A percentile compares a stretch with the other conserved stretches of the same genome.
Conservation (phyloP, 2,888 invertebrate species). For the Bellardia bayeri region DNA sequence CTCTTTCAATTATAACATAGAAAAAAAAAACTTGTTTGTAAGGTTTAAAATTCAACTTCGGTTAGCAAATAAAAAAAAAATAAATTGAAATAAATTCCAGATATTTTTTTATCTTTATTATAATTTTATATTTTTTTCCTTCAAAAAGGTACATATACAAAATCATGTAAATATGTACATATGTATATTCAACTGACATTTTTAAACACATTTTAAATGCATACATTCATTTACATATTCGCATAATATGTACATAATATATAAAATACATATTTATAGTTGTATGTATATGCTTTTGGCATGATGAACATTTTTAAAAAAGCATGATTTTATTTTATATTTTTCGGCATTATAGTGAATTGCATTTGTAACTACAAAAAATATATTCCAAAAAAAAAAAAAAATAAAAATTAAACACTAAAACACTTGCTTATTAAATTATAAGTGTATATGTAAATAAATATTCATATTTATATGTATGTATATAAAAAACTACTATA, state of each 20-base stretch:
- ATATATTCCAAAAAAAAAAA: neutral
- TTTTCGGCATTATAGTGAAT: slow-evolving; percentile 15
- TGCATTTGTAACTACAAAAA: slow-evolving; percentile 26
- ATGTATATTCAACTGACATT: neutral
- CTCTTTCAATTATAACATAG: no score
- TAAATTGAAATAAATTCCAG: no score
- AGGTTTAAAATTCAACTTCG: no score
- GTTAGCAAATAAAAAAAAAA: no score
- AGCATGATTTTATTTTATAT: slow-evolving; percentile 41
- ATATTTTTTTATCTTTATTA: neutral
- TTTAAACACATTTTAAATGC: neutral
- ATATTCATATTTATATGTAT: neutral
- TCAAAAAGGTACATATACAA: neutral
- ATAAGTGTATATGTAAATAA: slow-evolving; percentile 30
- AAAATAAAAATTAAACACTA: neutral
- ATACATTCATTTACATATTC: slow-evolving; percentile 11
- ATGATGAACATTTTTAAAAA: slow-evolving; percentile 2
- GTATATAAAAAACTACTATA: neutral
- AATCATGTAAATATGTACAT: slow-evolving; percentile 14
- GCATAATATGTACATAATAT: slow-evolving; percentile 22
- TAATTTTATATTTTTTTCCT: neutral
- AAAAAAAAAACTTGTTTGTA: no score
- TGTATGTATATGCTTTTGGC: slow-evolving; percentile 33
- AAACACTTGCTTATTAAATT: slow-evolving; percentile 31
- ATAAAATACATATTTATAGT: slow-evolving; percentile 1